phyloP scores from a whole-genome alignment of 2,797 vertebrate species.

The Liparis tanakae region DNA sequence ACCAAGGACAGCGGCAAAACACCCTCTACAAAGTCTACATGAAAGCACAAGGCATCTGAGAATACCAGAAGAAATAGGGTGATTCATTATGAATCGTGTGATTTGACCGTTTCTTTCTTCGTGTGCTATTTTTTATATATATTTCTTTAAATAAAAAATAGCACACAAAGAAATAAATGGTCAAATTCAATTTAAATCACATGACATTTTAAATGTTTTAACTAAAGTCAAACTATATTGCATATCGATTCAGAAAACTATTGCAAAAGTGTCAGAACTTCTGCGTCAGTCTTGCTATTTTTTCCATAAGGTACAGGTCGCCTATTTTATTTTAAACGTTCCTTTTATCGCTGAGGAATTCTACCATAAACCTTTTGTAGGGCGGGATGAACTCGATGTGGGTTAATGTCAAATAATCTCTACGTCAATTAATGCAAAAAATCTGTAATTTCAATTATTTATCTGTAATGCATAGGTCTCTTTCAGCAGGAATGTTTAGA shows the following conservation, averaged over 20 bases:
- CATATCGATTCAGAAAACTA: no score
- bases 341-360: background rate
- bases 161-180: no score
- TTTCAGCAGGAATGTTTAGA: conserved; percentile 17
- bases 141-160: no score
- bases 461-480: background rate
- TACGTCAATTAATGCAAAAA: background rate
- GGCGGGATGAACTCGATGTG: background rate
- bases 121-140: no score
- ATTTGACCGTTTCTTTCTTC: no score
- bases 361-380: background rate
- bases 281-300: background rate
- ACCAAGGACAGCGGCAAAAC: no score
- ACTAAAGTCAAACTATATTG: no score
- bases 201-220: no score
- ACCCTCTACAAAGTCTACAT: no score
- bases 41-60: background rate
- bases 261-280: no score
- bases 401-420: background rate
- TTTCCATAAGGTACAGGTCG: background rate
- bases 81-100: no score
- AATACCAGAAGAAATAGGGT: background rate
- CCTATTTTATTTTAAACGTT: conserved; percentile 1
- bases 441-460: background rate
- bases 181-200: no score